phyloP scores from a whole-genome alignment of 2,797 vertebrate species.

The Girardinus metallicus region DNA sequence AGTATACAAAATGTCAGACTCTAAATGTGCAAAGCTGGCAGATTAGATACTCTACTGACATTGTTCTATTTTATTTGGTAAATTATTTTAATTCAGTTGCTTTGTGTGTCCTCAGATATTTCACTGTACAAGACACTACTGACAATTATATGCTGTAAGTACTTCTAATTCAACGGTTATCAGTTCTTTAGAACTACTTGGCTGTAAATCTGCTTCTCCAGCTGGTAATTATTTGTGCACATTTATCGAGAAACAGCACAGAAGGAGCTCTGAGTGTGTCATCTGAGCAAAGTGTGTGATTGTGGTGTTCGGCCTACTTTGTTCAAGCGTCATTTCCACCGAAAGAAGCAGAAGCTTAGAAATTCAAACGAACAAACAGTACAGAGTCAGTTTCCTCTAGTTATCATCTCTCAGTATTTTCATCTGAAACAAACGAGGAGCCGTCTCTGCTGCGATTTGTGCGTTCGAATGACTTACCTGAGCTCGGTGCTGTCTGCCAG shows the following conservation, averaged over 20 bases:
- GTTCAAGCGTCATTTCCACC: neutral
- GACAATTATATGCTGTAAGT: neutral
- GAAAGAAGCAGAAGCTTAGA: neutral
- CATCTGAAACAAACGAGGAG: neutral
- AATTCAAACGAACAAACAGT: neutral
- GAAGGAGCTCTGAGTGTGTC: neutral
- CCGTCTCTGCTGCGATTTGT: neutral
- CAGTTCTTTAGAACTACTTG: neutral
- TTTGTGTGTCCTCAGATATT: neutral
- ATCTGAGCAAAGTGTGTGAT: slow-evolving; percentile 1
- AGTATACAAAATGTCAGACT: neutral
- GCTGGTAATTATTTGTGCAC: neutral
- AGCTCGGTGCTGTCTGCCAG: slow-evolving; percentile 97
- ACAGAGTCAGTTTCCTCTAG: neutral
- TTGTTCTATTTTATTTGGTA: neutral
- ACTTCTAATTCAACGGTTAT: neutral
- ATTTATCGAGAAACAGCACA: neutral
- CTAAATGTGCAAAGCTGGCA: neutral
- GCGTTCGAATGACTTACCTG: slow-evolving; percentile 79
- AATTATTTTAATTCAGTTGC: neutral
- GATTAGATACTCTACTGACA: neutral
- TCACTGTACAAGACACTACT: neutral
- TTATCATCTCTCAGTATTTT: neutral
- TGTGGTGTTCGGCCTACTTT: neutral
- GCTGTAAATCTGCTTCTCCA: neutral